Evolutionary conservation across 1,140 invertebrate genomes (phyloP), one percentile per base, ranked within the genome.

Genomic region (Dendrolimus kikuchii): DNA sequence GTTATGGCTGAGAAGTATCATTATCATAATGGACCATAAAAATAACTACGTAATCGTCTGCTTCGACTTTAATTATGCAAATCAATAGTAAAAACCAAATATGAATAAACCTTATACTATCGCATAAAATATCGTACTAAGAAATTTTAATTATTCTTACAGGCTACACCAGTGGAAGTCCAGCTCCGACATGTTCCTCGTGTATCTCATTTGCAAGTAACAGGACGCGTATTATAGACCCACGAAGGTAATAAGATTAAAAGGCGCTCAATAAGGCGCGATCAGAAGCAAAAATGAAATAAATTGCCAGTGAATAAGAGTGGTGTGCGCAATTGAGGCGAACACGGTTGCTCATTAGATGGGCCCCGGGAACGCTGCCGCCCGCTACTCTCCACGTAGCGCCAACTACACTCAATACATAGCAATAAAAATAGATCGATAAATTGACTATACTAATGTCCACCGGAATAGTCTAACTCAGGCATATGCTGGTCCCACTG

Each of bases 221-320:
- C 78, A 81, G 79, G 71, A 77, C 71, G 76, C 71, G 76, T 85
- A 85, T 83, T 86, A 83, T 82, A 79, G 82, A 83, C 78, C 80
- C 77, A 74, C 77, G 80, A 77, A 78, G 79, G 80, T 73, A 86
- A 86, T 74, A 83, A 81, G 74, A 84, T 81, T 82, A 86, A 86
- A 86, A 84, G 71, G 64, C 76, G 57, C 80, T 81, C 74, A 83
- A 86, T 86, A 86, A 86, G 82, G 82, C 77, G 79, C 80, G 77
- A 84, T 82, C 80, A 86, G 71, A 83, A 64, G 80, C 82, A 86
- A 86, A 86, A 86, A 86, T 86, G 80, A 86, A 86, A 86, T 86
- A 86, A 86, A 86, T 83, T 86, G 82, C 79, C 75, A 67, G 74
- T 76, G 80, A 81, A 86, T 86, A 79, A 83, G 73, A 82, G 77